These are phyloP conservation scores for Colletes gigas DNA, from an alignment of 1,140 invertebrate genomes.

Conservation along the genomic window DNA sequence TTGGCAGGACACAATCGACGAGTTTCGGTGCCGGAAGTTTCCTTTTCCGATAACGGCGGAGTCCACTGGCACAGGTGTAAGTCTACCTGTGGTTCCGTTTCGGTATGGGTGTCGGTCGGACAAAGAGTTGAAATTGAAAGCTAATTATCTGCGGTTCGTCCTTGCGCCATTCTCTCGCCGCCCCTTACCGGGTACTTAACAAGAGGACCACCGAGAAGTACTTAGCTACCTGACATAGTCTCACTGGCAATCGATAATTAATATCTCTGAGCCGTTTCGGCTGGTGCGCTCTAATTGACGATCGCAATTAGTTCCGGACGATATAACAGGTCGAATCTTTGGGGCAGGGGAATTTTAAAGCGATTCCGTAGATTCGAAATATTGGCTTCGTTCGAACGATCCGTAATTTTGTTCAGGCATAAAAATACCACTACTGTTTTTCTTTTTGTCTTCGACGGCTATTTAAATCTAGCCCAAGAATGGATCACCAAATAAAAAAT, in stretches of 20 bases:
- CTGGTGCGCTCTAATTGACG: conserved; percentile 73
- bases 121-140: conserved; percentile 63
- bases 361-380: conserved; percentile 11
- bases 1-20: conserved; percentile 40
- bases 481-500: too few species aligned
- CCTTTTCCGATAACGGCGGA: conserved; percentile 50
- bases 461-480: too few species aligned
- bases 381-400: conserved; percentile 25
- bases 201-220: conserved; percentile 5
- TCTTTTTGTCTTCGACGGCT: too few species aligned
- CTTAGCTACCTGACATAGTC: conserved; percentile 40
- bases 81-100: conserved; percentile 35
- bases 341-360: not conserved
- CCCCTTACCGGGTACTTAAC: not conserved
- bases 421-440: too few species aligned
- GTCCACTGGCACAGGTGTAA: conserved; percentile 55
- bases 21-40: conserved; percentile 52
- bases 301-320: conserved; percentile 77
- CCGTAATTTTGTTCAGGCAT: too few species aligned
- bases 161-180: conserved; percentile 20
- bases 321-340: conserved; percentile 67
- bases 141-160: conserved; percentile 58
- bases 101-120: conserved; percentile 27
- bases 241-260: conserved; percentile 75
- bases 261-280: conserved; percentile 72